These are phyloP conservation scores for Tinamus major DNA, from an alignment of 2,797 vertebrate species.

Conservation along the genomic window DNA sequence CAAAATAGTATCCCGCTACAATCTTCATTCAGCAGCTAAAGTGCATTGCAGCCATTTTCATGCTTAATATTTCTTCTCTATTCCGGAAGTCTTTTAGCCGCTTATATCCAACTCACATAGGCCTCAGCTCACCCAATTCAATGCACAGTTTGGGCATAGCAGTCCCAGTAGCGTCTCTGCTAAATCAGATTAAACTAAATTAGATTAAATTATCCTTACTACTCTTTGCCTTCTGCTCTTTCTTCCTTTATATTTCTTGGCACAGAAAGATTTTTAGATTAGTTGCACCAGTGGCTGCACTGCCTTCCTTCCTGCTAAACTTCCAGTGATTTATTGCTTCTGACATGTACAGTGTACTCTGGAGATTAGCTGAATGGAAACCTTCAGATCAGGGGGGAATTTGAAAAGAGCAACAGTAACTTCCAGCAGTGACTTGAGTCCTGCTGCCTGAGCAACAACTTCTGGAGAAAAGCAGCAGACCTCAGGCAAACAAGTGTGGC, in stretches of 20 bases:
- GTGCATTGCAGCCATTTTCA: background rate
- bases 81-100: background rate
- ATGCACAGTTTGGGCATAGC: background rate
- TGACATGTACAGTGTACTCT: background rate
- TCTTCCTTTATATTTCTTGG: background rate
- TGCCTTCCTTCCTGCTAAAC: background rate
- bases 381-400: background rate
- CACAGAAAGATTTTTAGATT: constrained; percentile 8
- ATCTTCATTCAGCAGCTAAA: background rate
- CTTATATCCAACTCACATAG: background rate
- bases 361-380: constrained; percentile 10
- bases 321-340: background rate
- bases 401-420: background rate
- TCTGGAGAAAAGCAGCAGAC: background rate
- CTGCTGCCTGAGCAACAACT: background rate
- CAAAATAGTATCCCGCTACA: background rate
- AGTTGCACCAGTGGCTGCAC: background rate
- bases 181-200: constrained; percentile 9
- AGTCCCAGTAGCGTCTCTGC: background rate
- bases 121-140: background rate
- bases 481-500: background rate
- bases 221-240: background rate
- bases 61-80: background rate
- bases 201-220: background rate
- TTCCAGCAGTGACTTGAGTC: background rate